Conservation (phyloP, 2,888 invertebrate species). For the Acanthacorydalis orientalis region DNA sequence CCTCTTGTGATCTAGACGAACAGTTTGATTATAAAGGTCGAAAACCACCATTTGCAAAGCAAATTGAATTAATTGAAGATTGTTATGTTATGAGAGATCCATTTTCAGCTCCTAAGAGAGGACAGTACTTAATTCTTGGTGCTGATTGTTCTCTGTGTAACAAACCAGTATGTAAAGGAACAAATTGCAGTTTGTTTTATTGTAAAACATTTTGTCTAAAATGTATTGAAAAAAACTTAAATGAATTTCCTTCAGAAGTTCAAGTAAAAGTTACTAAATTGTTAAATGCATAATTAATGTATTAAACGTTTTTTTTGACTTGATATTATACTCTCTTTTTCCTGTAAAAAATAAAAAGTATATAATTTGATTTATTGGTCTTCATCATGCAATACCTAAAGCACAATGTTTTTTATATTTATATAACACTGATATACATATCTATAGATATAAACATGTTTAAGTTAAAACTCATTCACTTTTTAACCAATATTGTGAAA, state of each 20-base stretch:
- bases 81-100: slow-evolving; percentile 75
- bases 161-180: slow-evolving; percentile 50
- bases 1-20: slow-evolving; percentile 46
- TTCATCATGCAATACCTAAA: no score
- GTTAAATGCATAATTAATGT: slow-evolving; percentile 10
- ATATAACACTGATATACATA: no score
- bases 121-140: slow-evolving; percentile 64
- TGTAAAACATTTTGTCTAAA: slow-evolving; percentile 50
- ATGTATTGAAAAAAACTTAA: slow-evolving; percentile 43
- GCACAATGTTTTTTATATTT: no score
- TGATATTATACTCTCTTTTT: no score
- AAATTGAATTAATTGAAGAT: slow-evolving; percentile 49
- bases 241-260: slow-evolving; percentile 51
- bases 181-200: slow-evolving; percentile 67
- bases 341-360: no score
- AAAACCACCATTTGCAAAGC: slow-evolving; percentile 54
- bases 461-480: no score
- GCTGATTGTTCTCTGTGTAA: slow-evolving; percentile 55
- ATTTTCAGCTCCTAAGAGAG: slow-evolving; percentile 54
- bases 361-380: no score
- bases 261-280: slow-evolving; percentile 37
- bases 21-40: slow-evolving; percentile 60
- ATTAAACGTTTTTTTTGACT: no score
- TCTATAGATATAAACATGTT: no score
- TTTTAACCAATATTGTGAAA: no score